These are phyloP conservation scores for Nephrotoma appendiculata DNA, from an alignment of 2,888 invertebrate species.

Conservation along the genomic window DNA sequence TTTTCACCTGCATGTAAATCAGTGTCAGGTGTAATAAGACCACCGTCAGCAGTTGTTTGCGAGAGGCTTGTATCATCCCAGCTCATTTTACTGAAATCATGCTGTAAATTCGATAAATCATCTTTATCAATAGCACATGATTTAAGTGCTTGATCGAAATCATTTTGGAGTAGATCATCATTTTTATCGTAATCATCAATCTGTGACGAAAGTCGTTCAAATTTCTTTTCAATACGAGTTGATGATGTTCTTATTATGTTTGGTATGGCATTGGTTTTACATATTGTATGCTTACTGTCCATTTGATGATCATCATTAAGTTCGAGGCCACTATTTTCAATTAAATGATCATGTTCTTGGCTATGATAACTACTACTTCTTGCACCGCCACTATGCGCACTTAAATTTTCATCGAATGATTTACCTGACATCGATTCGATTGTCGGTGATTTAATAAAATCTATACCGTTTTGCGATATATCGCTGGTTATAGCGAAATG, in stretches of 20 bases:
- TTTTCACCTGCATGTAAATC: conserved; percentile 25
- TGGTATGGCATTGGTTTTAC: not conserved
- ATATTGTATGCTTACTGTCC: not conserved
- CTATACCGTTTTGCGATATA: conserved; percentile 22
- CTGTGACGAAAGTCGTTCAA: conserved; percentile 26
- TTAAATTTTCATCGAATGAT: conserved; percentile 31
- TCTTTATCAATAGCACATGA: conserved; percentile 23
- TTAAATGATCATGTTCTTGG: not conserved
- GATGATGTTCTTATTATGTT: conserved; percentile 13
- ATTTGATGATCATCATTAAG: not conserved
- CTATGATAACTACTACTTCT: conserved; percentile 8
- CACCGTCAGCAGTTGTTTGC: conserved; percentile 28
- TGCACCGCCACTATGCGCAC: conserved; percentile 14
- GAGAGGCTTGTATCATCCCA: conserved; percentile 31
- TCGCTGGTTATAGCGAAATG: conserved; percentile 32
- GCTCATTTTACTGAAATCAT: conserved; percentile 32
- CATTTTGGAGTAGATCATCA: conserved; percentile 22
- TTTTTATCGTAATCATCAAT: conserved; percentile 21
- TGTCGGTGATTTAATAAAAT: conserved; percentile 30
- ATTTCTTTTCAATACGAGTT: conserved; percentile 27
- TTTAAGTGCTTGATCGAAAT: conserved; percentile 19
- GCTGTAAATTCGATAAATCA: conserved; percentile 30
- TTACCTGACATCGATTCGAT: conserved; percentile 32
- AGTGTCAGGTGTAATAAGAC: conserved; percentile 30
- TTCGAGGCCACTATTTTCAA: not conserved